Evolutionary conservation across 1,140 invertebrate species (phyloP).

Genomic region (Drosophila mojavensis): DNA sequence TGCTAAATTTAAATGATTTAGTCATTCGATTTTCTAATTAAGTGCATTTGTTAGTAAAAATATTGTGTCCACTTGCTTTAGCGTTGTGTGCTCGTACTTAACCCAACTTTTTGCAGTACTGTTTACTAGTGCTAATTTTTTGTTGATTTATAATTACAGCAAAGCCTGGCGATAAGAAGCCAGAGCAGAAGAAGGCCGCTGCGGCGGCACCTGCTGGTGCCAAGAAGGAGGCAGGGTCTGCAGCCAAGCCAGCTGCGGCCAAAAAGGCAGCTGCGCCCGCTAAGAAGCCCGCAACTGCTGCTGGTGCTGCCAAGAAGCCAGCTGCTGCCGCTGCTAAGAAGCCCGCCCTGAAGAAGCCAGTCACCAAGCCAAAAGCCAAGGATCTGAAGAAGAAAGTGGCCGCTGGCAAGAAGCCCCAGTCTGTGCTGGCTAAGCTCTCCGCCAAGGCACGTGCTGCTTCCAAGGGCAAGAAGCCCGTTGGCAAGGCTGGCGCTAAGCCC

Average conservation of each 20-base stretch:
- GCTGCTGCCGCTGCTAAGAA: slow-evolving; percentile 63
- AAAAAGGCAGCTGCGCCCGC: slow-evolving; percentile 84
- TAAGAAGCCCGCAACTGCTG: slow-evolving; percentile 80
- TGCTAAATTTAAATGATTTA: not conserved
- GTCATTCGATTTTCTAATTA: not conserved
- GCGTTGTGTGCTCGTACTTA: slow-evolving; percentile 53
- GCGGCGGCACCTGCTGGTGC: slow-evolving; percentile 81
- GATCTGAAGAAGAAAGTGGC: slow-evolving; percentile 86
- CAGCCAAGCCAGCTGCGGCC: slow-evolving; percentile 85
- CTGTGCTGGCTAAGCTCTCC: slow-evolving; percentile 82
- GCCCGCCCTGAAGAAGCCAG: slow-evolving; percentile 83
- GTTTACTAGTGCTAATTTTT: slow-evolving; percentile 55
- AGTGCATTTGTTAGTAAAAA: slow-evolving; percentile 6
- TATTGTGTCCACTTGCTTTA: slow-evolving; percentile 14
- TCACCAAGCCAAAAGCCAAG: slow-evolving; percentile 86
- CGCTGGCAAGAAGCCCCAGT: slow-evolving; percentile 83
- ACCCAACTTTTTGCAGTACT: slow-evolving; percentile 58
- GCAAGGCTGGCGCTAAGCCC: slow-evolving; percentile 72
- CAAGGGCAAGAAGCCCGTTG: slow-evolving; percentile 70
- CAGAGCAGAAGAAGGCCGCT: slow-evolving; percentile 80
- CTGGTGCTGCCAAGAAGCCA: slow-evolving; percentile 83
- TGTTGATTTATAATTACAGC: slow-evolving; percentile 54
- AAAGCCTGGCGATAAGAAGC: slow-evolving; percentile 83
- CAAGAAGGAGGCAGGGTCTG: slow-evolving; percentile 82
- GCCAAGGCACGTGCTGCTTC: slow-evolving; percentile 81